phyloP scores from a whole-genome alignment of 2,113 vertebrate species.

The Passerina amoena region DNA sequence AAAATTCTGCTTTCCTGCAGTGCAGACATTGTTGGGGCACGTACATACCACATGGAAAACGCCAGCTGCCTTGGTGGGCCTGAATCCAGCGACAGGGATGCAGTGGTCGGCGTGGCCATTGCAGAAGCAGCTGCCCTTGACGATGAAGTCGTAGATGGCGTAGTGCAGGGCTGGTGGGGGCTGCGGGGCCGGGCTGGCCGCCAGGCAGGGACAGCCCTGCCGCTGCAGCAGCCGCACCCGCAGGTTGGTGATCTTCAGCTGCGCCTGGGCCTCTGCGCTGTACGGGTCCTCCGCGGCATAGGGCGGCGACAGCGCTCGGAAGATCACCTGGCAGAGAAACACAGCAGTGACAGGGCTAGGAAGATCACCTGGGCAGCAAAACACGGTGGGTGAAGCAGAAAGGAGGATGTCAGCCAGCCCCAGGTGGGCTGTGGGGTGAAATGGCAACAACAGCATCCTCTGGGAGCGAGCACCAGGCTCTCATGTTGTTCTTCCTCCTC shows the following conservation, averaged over 20 bases:
- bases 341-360: constrained; percentile 81
- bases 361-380: constrained; percentile 87
- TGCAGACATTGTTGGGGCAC: accelerated
- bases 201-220: constrained; percentile 87
- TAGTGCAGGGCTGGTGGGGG: constrained; percentile 77
- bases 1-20: neutral
- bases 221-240: constrained; percentile 82
- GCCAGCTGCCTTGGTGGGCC: constrained; percentile 72
- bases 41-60: constrained; percentile 84
- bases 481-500: neutral
- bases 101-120: constrained; percentile 93
- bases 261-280: constrained; percentile 81
- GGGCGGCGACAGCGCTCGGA: constrained; percentile 85
- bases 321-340: constrained; percentile 83
- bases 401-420: neutral
- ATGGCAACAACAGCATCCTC: neutral
- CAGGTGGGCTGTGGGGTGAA: accelerated
- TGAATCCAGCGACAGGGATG: constrained; percentile 79
- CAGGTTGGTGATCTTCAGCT: constrained; percentile 91
- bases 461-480: neutral
- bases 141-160: constrained; percentile 92
- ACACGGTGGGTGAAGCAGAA: neutral
- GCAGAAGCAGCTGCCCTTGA: constrained; percentile 96
- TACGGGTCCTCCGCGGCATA: constrained; percentile 84
- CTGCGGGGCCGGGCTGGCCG: neutral